These are phyloP conservation scores for Chloroclystis v-ata DNA, from an alignment of 2,888 invertebrate genomes.

Conservation along the genomic window DNA sequence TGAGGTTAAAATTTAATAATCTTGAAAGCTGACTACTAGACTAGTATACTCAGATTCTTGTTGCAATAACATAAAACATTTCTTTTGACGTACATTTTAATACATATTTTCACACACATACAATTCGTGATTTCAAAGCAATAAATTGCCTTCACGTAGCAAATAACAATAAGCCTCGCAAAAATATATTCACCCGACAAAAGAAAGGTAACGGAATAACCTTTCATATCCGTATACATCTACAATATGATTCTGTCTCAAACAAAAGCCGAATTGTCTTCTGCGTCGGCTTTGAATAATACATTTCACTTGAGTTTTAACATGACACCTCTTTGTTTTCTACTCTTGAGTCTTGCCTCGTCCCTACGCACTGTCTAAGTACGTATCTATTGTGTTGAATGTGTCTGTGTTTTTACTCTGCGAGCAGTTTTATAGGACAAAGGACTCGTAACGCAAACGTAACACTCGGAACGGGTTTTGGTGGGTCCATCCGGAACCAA, in stretches of 20 bases:
- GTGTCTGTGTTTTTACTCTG: background rate
- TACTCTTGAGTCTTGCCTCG: conserved; percentile 33
- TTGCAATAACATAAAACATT: background rate
- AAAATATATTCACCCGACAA: conserved; percentile 13
- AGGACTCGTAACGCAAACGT: no score
- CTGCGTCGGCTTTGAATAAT: conserved; percentile 54
- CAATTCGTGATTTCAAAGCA: background rate
- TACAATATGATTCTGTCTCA: conserved; percentile 42
- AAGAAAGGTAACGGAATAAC: conserved; percentile 27
- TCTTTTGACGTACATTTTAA: background rate
- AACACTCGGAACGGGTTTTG: no score
- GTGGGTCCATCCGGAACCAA: no score
- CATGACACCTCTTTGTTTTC: conserved; percentile 60
- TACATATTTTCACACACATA: background rate
- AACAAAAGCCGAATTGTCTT: conserved; percentile 52
- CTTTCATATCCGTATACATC: conserved; percentile 31
- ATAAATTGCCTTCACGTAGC: conserved; percentile 2
- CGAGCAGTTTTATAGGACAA: no score
- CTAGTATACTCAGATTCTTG: no score
- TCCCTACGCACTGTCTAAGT: conserved; percentile 28
- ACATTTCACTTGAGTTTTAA: conserved; percentile 62
- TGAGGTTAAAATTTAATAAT: no score
- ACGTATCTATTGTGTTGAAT: background rate
- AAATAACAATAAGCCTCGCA: conserved; percentile 5
- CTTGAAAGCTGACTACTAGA: no score